These are phyloP conservation scores for Anoncus sp. DNA, from an alignment of 2,888 invertebrate species.

Conservation along the genomic window DNA sequence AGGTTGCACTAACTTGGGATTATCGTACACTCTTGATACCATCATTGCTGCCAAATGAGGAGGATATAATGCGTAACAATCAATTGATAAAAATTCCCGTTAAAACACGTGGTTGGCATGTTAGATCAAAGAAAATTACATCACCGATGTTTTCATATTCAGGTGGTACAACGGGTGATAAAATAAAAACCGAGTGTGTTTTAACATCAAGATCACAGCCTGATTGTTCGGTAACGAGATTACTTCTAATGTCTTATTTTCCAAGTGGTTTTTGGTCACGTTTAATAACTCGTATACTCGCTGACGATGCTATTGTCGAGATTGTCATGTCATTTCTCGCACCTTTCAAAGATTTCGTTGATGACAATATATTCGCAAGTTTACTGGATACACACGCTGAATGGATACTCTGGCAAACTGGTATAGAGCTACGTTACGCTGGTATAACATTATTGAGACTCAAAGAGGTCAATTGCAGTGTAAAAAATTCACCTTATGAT, in stretches of 20 bases:
- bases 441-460: slow-evolving; percentile 92
- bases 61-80: slow-evolving; percentile 85
- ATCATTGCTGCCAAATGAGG: slow-evolving; percentile 92
- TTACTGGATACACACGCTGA: slow-evolving; percentile 90
- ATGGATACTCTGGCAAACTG: slow-evolving; percentile 98
- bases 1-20: slow-evolving; percentile 98
- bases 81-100: slow-evolving; percentile 85
- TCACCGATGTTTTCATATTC: slow-evolving; percentile 81
- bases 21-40: slow-evolving; percentile 95
- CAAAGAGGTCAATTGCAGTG: slow-evolving; percentile 89
- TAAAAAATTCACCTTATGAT: slow-evolving; percentile 85
- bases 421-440: slow-evolving; percentile 93
- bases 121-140: slow-evolving; percentile 86
- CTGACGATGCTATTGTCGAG: slow-evolving; percentile 93
- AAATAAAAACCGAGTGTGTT: slow-evolving; percentile 80
- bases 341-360: slow-evolving; percentile 88
- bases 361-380: slow-evolving; percentile 86
- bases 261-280: slow-evolving; percentile 99
- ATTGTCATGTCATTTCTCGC: slow-evolving; percentile 90
- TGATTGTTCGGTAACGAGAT: slow-evolving; percentile 87
- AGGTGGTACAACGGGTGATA: slow-evolving; percentile 72
- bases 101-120: slow-evolving; percentile 88
- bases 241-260: slow-evolving; percentile 98
- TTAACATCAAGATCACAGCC: slow-evolving; percentile 84
- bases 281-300: slow-evolving; percentile 95